Evolutionary conservation across 2,113 vertebrate species (phyloP).

Genomic region (Merops nubicus): DNA sequence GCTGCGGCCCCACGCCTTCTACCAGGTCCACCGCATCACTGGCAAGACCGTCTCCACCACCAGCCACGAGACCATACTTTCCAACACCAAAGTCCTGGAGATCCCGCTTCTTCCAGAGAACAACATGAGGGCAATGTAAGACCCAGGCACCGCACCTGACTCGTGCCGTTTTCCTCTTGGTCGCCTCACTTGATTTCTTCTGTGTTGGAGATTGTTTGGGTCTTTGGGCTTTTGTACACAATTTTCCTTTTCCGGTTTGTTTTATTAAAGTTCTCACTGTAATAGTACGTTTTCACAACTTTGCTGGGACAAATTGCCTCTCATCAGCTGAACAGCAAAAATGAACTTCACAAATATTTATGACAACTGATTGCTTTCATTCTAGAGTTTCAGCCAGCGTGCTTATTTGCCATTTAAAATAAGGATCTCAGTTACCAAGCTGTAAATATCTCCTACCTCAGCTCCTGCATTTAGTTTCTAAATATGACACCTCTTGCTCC

Average conservation of each 20-base stretch:
- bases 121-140: constrained; percentile 95
- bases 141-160: background rate
- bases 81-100: constrained; percentile 95
- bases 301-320: background rate
- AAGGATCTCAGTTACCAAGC: constrained; percentile 63
- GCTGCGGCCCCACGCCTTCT: constrained; percentile 95
- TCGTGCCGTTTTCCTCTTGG: background rate
- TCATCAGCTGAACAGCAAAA: background rate
- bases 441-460: constrained; percentile 60
- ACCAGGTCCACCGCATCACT: constrained; percentile 97
- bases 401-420: constrained; percentile 69
- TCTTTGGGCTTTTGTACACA: background rate
- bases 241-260: background rate
- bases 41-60: constrained; percentile 95
- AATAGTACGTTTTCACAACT: background rate
- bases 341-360: constrained; percentile 22
- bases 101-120: constrained; percentile 94
- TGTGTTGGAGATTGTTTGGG: background rate
- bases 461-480: constrained; percentile 58
- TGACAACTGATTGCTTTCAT: constrained; percentile 47
- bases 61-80: constrained; percentile 92
- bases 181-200: background rate
- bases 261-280: background rate
- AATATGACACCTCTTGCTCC: constrained; percentile 65
- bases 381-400: constrained; percentile 60